These are phyloP conservation scores for Hedya salicella DNA, from an alignment of 2,888 invertebrate genomes.

Conservation along the genomic window DNA sequence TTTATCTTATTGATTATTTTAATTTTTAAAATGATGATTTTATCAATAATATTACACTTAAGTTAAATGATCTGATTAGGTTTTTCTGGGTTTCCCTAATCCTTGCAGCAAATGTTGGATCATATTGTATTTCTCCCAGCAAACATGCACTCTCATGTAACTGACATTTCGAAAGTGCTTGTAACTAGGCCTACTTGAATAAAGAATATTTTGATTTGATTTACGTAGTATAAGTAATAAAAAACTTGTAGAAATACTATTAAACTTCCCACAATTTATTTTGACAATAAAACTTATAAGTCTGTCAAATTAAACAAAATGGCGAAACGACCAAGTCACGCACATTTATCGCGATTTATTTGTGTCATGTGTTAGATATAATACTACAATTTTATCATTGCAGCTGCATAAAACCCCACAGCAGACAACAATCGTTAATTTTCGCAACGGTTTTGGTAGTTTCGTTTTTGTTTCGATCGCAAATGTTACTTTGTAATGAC, in stretches of 20 bases:
- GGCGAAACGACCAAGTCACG: slow-evolving; percentile 16
- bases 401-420: neutral
- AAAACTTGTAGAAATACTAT: neutral
- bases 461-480: neutral
- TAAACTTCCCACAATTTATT: slow-evolving; percentile 12
- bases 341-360: slow-evolving; percentile 28
- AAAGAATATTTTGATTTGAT: no score
- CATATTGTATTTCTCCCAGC: no score
- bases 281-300: neutral
- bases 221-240: no score
- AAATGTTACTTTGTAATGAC: slow-evolving; percentile 12
- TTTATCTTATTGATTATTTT: no score
- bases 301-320: slow-evolving; percentile 22
- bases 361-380: slow-evolving; percentile 18
- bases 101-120: no score
- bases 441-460: neutral
- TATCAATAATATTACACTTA: no score
- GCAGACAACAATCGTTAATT: neutral
- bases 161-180: no score
- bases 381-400: neutral
- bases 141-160: no score
- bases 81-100: no score
- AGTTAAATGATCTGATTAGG: no score
- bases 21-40: no score
- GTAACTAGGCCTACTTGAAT: no score